phyloP scores from a whole-genome alignment of 2,113 vertebrate genomes.

The Apodemus speciosus region DNA sequence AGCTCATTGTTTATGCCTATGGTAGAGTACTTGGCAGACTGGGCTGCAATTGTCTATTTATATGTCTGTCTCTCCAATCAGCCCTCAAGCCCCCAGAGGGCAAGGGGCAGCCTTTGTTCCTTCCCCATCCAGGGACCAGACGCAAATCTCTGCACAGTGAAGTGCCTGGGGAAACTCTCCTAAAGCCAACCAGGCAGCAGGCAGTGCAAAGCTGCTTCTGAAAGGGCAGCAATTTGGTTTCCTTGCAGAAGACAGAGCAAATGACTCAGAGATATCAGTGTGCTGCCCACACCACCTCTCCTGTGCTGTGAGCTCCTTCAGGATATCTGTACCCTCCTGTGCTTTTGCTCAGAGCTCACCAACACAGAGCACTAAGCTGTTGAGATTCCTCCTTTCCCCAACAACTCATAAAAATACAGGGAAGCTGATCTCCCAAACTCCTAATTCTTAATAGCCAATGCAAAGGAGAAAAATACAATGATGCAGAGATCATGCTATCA shows the following conservation, averaged over 20 bases:
- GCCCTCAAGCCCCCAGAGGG: conserved; percentile 21
- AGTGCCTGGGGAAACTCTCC: conserved; percentile 46
- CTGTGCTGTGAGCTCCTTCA: not conserved
- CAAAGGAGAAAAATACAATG: not conserved
- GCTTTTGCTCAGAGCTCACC: not conserved
- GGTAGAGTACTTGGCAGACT: conserved; percentile 13
- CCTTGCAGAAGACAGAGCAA: not conserved
- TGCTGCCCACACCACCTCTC: not conserved
- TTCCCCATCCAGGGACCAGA: conserved; percentile 49
- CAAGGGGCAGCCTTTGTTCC: conserved; percentile 59
- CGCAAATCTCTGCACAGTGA: not conserved
- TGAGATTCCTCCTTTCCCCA: not conserved
- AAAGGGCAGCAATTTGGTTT: conserved; percentile 2
- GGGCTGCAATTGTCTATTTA: conserved; percentile 64
- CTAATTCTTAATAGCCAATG: not conserved
- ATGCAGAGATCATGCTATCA: not conserved
- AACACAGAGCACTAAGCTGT: not conserved
- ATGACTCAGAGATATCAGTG: not conserved
- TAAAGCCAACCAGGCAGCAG: not conserved
- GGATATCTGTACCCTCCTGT: not conserved
- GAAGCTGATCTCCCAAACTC: not conserved
- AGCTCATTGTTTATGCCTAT: conserved; percentile 49
- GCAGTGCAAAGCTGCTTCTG: not conserved
- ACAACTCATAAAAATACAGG: not conserved
- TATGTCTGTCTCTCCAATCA: conserved; percentile 73